Base-by-base conservation (phyloP, 2,113 vertebrate genomes). In the Ochotona curzoniae region DNA sequence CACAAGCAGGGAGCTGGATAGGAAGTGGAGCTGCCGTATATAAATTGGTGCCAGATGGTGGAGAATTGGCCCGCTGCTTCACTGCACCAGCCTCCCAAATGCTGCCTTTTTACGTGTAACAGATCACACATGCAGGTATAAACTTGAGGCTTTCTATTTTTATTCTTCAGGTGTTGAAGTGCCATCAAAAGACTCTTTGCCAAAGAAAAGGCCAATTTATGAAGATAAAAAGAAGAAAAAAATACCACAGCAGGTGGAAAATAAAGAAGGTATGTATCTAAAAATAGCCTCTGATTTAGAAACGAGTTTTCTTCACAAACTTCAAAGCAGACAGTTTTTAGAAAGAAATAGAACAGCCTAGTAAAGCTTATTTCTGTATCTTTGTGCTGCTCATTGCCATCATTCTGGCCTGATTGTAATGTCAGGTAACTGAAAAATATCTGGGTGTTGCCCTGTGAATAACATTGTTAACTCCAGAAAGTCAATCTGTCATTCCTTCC, bases 171-270 rank as follows among this genome's bases (percentile, higher is more conserved):
- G 99, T 96, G 98, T 99, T 96, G 99, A 99, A 97, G 99, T 99
- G 98, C 99, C 99, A 98, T 99, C 99, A 97, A 99, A 99, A 99
- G 99, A 99, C 95, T 98, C 98, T 6, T 92, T 99, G 98, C 98
- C 99, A 98, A 99, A 99, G 98, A 99, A 99, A 97, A 99, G 99
- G 96, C 99, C 99, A 11, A 97, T 99, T 97, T 99, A 99, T 96
- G 98, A 98, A 96, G 99, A 99, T 97, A 99, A 98, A 98, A 99
- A 99, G 98, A 99, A 98, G 98, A 99, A 99, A 98, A 99, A 99
- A 95, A 98, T 97, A 25, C 96, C 88, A 49, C 97, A 98, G 26
- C 99, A 98, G 78, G 96, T 87, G 3, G 98, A 98, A 90, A 99
- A 97, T 84, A 98, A 99, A 94, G 99, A 99, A 98, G 99, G 99